These are phyloP conservation scores for Microcebus ravelobensis DNA, from an alignment of 2,113 vertebrate genomes.

Conservation along the genomic window DNA sequence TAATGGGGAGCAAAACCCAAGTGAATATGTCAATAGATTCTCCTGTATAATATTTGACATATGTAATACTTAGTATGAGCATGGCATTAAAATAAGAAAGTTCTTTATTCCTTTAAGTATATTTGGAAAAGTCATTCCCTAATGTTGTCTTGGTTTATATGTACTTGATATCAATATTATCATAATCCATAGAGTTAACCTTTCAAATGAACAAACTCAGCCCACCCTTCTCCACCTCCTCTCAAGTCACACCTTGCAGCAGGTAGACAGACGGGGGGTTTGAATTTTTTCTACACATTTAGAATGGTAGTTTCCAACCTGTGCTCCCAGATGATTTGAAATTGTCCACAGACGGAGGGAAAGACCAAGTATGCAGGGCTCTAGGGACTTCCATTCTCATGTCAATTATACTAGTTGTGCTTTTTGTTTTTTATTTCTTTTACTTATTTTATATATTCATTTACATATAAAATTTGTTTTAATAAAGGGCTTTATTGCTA, in stretches of 20 bases:
- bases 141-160: not conserved
- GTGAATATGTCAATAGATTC: not conserved
- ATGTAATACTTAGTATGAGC: not conserved
- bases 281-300: not conserved
- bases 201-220: not conserved
- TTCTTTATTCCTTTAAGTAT: not conserved
- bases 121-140: not conserved
- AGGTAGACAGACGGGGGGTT: not conserved
- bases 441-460: not conserved
- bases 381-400: not conserved
- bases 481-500: not conserved
- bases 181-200: not conserved
- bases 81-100: not conserved
- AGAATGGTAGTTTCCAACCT: not conserved
- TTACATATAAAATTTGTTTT: not conserved
- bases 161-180: not conserved
- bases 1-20: conserved; percentile 1
- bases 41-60: not conserved
- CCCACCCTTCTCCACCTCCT: not conserved
- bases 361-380: not conserved
- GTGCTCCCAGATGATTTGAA: not conserved
- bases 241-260: not conserved
- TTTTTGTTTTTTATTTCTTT: not conserved
- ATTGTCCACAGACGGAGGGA: not conserved
- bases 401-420: not conserved